Evolutionary conservation across 1,140 invertebrate genomes (phyloP), one percentile per base, ranked within the genome.

Genomic region (Halictus rubicundus): DNA sequence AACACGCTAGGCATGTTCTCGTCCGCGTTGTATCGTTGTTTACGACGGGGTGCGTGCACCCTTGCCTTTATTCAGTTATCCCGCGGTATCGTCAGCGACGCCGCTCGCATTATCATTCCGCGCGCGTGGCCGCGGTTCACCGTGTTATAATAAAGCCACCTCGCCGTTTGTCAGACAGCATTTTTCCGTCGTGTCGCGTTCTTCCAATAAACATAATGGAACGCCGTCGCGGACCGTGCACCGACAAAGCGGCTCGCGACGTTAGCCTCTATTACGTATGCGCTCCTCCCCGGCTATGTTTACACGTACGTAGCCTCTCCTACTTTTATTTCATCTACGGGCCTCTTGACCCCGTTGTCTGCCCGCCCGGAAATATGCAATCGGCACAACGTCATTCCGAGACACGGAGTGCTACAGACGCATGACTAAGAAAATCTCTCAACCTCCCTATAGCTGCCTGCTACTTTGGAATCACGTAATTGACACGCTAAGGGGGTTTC

Each of bases 181-280:
- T 52, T 78, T 32, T 54, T 32, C 69, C 42, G 37, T 27, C 25
- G 69, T 37, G 60, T 21, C 61, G 39, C n/a, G 25, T 21, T 23
- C 63, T 60, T 60, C 69, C 70, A 74, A 60, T 74, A 66, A 74
- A 59, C 72, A 68, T 68, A 80, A 80, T 75, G 64, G 64, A 72
- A 49, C 61, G 39, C 9, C 39, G 68, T 12, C 25, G 74, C 60
- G 25, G 74, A 25, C 32, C 72, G 64, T 32, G 39, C 16, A 16
- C 68, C n/a, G 27, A 61, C 66, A 60, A 63, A 61, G 59, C 68
- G 42, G 16, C 9, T 39, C 42, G 42, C 19, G 27, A 61, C 68
- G 52, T 76, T 76, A 60, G 52, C 37, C 59, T 70, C 70, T 70
- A 77, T 70, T 39, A 77, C 66, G 75, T 39, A 52, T 32, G 68